Percentiles rank a stretch among this genome's conserved stretches.
Conservation (phyloP, 2,888 invertebrate species). For the Perithous albicinctus region DNA sequence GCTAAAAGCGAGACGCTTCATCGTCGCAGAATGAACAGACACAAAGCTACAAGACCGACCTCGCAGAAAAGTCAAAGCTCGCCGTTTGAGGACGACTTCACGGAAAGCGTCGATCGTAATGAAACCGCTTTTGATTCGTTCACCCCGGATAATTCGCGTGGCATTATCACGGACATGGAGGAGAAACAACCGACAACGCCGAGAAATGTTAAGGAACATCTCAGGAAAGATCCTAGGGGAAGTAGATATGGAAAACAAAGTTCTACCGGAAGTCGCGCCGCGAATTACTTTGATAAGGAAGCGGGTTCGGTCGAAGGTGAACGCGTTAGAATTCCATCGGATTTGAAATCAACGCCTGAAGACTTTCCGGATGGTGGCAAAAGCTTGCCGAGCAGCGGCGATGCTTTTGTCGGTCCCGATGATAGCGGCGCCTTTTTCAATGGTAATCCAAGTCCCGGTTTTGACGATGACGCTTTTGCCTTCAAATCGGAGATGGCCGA, state of each 20-base stretch:
- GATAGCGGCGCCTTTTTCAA: slow-evolving; percentile 80
- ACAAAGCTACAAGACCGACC: slow-evolving; percentile 75
- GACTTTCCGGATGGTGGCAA: slow-evolving; percentile 74
- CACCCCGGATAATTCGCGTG: slow-evolving; percentile 73
- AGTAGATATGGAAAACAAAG: slow-evolving; percentile 31
- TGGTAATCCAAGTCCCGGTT: slow-evolving; percentile 78
- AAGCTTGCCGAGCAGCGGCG: slow-evolving; percentile 70
- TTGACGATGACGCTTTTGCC: slow-evolving; percentile 76
- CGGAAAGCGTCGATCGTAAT: slow-evolving; percentile 84
- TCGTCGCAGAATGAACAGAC: slow-evolving; percentile 80
- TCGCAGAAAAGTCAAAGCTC: slow-evolving; percentile 84
- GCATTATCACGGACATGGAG: slow-evolving; percentile 74
- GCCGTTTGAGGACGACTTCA: slow-evolving; percentile 88
- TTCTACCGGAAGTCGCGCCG: slow-evolving; percentile 67
- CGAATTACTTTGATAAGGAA: slow-evolving; percentile 86
- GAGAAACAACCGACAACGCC: slow-evolving; percentile 74
- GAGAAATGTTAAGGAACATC: slow-evolving; percentile 76
- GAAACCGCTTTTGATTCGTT: slow-evolving; percentile 75
- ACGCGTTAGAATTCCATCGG: slow-evolving; percentile 74
- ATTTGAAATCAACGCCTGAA: slow-evolving; percentile 80
- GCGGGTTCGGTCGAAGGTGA: slow-evolving; percentile 85
- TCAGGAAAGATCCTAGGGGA: slow-evolving; percentile 72
- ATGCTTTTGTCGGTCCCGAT: slow-evolving; percentile 76
- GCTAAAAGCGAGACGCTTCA: slow-evolving; percentile 81
- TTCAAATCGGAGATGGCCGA: slow-evolving; percentile 82